Evolutionary conservation across 2,888 invertebrate species (phyloP), one percentile per base, ranked within the genome.

Genomic region (Craniophora ligustri): DNA sequence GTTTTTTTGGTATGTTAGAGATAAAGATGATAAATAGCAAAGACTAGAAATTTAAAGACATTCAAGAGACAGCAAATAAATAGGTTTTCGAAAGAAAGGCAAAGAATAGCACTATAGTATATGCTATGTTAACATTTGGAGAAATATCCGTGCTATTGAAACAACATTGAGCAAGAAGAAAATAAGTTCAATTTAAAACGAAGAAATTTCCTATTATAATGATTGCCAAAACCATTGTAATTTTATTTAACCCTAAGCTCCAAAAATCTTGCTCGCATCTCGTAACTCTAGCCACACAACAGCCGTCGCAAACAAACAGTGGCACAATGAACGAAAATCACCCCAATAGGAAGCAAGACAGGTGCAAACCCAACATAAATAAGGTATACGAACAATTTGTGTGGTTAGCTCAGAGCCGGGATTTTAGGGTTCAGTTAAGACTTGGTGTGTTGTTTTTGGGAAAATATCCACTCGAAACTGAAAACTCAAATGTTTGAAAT

Each of bases 351-450:
- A 70, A 49, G 67, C 68, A 68, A 76, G 56, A 74, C 85, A 83
- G 83, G 84, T 86, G 85, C 73, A 67, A 75, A 67, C 54, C 72
- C 59, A 70, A 75, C 75, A 79, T 79, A 84, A 84, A 85, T 78
- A 86, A 85, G 81, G 76, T 78, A 71, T 80, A 75, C 73, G 77
- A 76, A 81, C 81, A 79, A 82, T 84, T 84, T 80, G 79, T 65
- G 65, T 75, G 64, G 65, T 54, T 59, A 54, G 54, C 47, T 59
- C 30, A 10, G 28, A 47, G 49, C 39, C 30, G 44, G 50, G 44
- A 35, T 45, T 3, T 10, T 19, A 40, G 47, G 53, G 47, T 44
- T 54, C 31, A 58, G 46, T 47, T 30, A 59, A 51, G 54, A 42
- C 35, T 59, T 35, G 39, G 23, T 45, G 41, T 15, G 53, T 64